A percentile compares a stretch with the other conserved stretches of the same genome.
phyloP scores from a whole-genome alignment of 1,140 invertebrate genomes.

The Tetranychus urticae region DNA sequence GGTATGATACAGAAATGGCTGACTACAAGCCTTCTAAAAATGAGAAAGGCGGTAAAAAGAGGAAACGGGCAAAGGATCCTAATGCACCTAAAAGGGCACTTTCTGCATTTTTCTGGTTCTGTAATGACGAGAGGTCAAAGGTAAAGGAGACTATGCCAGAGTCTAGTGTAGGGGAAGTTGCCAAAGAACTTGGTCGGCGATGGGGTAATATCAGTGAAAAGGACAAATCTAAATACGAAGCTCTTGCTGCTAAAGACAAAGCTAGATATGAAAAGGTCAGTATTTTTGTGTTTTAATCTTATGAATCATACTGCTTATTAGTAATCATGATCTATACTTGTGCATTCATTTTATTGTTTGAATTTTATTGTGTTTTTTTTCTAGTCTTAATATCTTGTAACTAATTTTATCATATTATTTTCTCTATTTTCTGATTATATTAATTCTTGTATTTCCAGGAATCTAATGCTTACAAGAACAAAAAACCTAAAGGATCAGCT shows the following conservation, averaged over 20 bases:
- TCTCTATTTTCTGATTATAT: no score
- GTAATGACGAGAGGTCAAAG: slow-evolving; percentile 81
- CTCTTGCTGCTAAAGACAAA: slow-evolving; percentile 77
- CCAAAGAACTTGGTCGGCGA: slow-evolving; percentile 81
- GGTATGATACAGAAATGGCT: slow-evolving; percentile 88
- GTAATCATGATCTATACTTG: not conserved
- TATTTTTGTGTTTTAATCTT: not conserved
- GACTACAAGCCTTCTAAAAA: slow-evolving; percentile 77
- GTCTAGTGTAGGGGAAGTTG: slow-evolving; percentile 84
- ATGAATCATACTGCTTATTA: not conserved
- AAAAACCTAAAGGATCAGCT: slow-evolving; percentile 30
- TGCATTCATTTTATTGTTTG: not conserved
- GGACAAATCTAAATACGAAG: slow-evolving; percentile 67
- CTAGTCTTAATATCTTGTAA: not conserved
- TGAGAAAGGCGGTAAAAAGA: slow-evolving; percentile 59
- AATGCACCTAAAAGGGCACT: slow-evolving; percentile 94
- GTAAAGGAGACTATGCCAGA: slow-evolving; percentile 79
- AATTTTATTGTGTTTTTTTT: not conserved
- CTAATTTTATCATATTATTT: not conserved
- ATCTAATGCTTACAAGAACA: slow-evolving; percentile 18
- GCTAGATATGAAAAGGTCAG: slow-evolving; percentile 52
- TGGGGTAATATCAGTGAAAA: slow-evolving; percentile 75
- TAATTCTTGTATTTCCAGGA: slow-evolving; percentile 10
- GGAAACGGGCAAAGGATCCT: slow-evolving; percentile 82
- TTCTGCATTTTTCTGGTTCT: slow-evolving; percentile 99